A percentile compares a stretch with the other conserved stretches of the same genome.
phyloP scores from a whole-genome alignment of 2,797 vertebrate genomes.

The Rhynchonycteris naso region DNA sequence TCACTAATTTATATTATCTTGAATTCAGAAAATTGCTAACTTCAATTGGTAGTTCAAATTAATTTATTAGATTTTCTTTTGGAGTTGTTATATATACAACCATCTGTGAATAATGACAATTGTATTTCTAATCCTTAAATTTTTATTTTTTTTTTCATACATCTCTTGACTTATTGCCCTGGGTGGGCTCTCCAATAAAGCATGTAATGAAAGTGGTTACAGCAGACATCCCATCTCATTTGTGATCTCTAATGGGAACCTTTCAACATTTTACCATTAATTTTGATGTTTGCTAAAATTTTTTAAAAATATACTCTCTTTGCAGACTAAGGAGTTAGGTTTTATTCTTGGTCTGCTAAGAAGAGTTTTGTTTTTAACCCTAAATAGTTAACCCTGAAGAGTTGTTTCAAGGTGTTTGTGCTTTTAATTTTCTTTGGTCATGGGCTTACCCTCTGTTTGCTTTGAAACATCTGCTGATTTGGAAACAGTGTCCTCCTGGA shows the following conservation, averaged over 20 bases:
- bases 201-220: not conserved
- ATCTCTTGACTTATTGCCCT: not conserved
- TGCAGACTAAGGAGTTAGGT: not conserved
- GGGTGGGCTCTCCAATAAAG: not conserved
- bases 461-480: not conserved
- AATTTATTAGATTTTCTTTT: slow-evolving; percentile 2
- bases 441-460: not conserved
- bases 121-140: slow-evolving; percentile 30
- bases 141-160: not conserved
- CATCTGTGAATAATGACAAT: slow-evolving; percentile 22
- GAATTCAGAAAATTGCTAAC: not conserved
- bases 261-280: not conserved
- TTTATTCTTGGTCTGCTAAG: slow-evolving; percentile 3
- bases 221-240: not conserved
- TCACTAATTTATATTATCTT: not conserved
- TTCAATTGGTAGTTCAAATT: not conserved
- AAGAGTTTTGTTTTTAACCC: not conserved
- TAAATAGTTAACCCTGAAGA: not conserved
- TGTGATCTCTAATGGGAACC: not conserved
- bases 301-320: not conserved
- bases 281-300: not conserved
- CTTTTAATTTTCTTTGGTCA: not conserved
- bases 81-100: not conserved
- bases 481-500: not conserved
- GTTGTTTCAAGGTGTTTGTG: not conserved